Conservation (phyloP, 2,888 invertebrate genomes). For the Timema cristinae region DNA sequence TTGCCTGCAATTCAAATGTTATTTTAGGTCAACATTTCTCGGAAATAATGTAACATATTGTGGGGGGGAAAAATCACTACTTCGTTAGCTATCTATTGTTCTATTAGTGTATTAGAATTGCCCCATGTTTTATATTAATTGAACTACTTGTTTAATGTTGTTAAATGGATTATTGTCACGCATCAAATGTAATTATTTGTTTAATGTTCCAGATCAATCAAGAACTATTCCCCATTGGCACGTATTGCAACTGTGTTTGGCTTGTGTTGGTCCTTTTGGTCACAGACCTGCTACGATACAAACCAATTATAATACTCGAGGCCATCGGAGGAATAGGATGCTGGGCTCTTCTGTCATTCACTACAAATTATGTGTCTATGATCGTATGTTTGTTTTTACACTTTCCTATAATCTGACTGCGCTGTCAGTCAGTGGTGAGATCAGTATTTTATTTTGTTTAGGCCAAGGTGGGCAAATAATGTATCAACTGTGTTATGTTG, state of each 20-base stretch:
- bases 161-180: too few species aligned
- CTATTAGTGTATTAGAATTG: background rate
- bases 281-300: background rate
- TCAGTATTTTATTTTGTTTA: too few species aligned
- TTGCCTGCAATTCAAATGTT: too few species aligned
- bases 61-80: background rate
- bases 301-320: conserved; percentile 12
- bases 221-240: conserved; percentile 3
- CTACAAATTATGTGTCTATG: background rate
- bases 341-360: background rate
- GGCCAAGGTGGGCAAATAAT: too few species aligned
- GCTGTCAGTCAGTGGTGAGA: too few species aligned
- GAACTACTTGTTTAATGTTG: background rate
- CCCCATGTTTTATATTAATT: background rate
- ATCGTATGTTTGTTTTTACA: too few species aligned
- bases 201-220: conserved; percentile 7
- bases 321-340: background rate
- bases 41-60: too few species aligned
- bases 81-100: background rate
- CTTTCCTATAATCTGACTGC: too few species aligned
- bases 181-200: background rate
- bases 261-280: conserved; percentile 2
- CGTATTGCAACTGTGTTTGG: background rate
- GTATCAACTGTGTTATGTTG: too few species aligned
- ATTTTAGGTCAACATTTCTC: too few species aligned